A percentile compares a stretch with the other conserved stretches of the same genome.
These are phyloP conservation scores for Steinernema scapterisci DNA, from an alignment of 2,888 invertebrate genomes.

Conservation along the genomic window DNA sequence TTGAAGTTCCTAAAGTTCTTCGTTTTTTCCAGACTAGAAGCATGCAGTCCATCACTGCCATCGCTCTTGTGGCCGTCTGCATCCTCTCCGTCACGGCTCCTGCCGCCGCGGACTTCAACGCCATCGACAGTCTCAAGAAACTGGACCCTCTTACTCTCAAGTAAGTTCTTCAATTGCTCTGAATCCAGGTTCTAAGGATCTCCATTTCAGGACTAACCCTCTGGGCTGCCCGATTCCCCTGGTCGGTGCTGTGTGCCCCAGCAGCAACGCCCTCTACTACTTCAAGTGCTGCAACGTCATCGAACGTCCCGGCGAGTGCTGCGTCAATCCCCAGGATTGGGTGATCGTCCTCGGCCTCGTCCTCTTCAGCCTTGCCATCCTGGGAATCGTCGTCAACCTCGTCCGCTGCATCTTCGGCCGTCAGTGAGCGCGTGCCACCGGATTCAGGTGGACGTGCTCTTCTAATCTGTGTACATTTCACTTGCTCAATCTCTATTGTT, in stretches of 20 bases:
- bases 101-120: background rate
- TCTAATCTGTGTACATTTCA: too few relatives aligned
- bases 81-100: background rate
- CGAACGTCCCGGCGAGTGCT: conserved; percentile 41
- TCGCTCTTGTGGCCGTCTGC: background rate
- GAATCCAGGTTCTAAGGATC: background rate
- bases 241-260: conserved; percentile 44
- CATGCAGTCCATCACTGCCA: background rate
- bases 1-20: background rate
- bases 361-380: conserved; percentile 42
- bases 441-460: background rate
- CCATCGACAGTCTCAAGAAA: background rate
- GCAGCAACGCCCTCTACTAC: conserved; percentile 47
- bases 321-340: conserved; percentile 51
- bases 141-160: background rate
- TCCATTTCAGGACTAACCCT: conserved; percentile 4
- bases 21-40: background rate
- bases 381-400: conserved; percentile 49
- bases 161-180: background rate
- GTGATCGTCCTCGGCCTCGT: conserved; percentile 42
- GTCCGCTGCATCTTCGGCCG: conserved; percentile 46
- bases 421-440: background rate
- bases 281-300: conserved; percentile 42
- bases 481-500: too few relatives aligned
- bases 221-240: conserved; percentile 45